phyloP scores from a whole-genome alignment of 2,888 invertebrate genomes.

The Microctonus aethiopoides region DNA sequence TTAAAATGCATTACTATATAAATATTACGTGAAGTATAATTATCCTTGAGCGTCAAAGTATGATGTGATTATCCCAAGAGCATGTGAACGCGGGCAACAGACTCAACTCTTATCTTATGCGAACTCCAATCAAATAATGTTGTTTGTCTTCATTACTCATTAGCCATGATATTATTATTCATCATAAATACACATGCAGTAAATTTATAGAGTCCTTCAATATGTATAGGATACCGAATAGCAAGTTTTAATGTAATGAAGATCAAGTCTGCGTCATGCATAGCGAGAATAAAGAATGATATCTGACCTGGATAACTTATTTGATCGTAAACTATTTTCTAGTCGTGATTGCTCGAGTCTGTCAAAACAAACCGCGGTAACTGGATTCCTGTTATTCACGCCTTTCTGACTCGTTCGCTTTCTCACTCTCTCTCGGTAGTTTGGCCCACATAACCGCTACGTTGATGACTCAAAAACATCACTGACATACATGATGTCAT shows the following conservation, averaged over 20 bases:
- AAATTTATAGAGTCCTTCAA: neutral
- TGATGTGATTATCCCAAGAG: slow-evolving; percentile 33
- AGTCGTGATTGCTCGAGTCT: slow-evolving; percentile 7
- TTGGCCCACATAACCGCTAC: slow-evolving; percentile 25
- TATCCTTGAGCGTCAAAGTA: no score
- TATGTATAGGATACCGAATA: neutral
- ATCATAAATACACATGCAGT: neutral
- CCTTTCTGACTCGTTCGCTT: neutral
- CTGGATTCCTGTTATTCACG: slow-evolving; percentile 29
- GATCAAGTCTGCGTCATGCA: neutral
- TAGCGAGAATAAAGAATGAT: slow-evolving; percentile 9
- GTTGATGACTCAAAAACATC: slow-evolving; percentile 31
- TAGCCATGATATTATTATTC: neutral
- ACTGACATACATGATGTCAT: slow-evolving; percentile 26
- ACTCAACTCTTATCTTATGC: slow-evolving; percentile 35
- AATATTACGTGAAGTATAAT: no score
- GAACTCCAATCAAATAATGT: neutral
- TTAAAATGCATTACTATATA: no score
- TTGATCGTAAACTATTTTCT: slow-evolving; percentile 32
- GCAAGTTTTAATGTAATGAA: neutral
- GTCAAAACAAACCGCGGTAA: slow-evolving; percentile 32
- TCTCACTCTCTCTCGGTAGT: neutral
- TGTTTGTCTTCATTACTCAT: neutral
- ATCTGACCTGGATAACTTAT: slow-evolving; percentile 21
- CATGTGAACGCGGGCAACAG: slow-evolving; percentile 53